Evolutionary conservation across 2,113 vertebrate species (phyloP).

Genomic region (Clarias gariepinus): DNA sequence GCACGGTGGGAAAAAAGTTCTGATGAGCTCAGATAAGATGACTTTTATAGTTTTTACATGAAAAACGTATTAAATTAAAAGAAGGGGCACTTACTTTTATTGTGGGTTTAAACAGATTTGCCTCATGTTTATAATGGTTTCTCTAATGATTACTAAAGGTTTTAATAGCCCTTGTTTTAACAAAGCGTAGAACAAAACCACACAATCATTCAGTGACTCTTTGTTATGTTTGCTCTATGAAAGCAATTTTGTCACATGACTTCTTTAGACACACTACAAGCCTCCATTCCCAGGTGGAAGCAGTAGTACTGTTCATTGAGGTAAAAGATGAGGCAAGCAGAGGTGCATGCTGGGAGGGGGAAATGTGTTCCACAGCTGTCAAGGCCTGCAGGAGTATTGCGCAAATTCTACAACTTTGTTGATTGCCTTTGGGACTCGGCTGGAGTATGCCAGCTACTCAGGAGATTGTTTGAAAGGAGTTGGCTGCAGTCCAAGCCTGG

Average conservation of each 20-base stretch:
- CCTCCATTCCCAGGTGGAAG: slow-evolving; percentile 16
- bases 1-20: no score
- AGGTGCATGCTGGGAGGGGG: slow-evolving; percentile 15
- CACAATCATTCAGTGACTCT: background rate
- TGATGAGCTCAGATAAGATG: no score
- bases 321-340: slow-evolving; percentile 25
- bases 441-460: slow-evolving; percentile 62
- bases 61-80: no score
- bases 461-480: slow-evolving; percentile 72
- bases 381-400: slow-evolving; percentile 54
- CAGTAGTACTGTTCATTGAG: slow-evolving; percentile 18
- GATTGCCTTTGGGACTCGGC: slow-evolving; percentile 74
- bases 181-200: background rate
- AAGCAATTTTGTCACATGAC: background rate
- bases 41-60: no score
- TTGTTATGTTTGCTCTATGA: slow-evolving; percentile 5
- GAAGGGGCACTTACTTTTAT: no score
- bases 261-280: background rate
- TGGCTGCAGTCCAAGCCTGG: slow-evolving; percentile 69
- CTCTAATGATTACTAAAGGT: background rate
- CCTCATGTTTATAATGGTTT: background rate
- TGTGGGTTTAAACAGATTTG: no score
- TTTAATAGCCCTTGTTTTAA: background rate
- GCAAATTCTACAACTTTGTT: slow-evolving; percentile 71
- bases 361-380: slow-evolving; percentile 34